Base-by-base conservation (phyloP, 2,888 invertebrate species). In the Chymomyza fuscimana region DNA sequence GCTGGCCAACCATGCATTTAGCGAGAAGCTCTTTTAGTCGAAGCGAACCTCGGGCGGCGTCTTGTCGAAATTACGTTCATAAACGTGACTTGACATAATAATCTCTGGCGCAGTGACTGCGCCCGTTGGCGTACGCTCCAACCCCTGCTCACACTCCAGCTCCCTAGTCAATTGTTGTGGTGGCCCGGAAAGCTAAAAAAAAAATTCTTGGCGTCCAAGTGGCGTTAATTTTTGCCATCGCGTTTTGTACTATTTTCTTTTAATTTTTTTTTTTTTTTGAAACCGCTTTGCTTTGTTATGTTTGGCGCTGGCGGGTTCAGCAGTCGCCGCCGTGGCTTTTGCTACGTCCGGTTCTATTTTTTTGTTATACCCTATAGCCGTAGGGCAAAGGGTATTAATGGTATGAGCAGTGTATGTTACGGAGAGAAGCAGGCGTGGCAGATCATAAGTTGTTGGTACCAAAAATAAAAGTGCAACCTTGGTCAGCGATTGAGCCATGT, bases 11-110 rank as follows among this genome's bases (percentile, higher is more conserved):
- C 59, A 65, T 65, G 65, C 65, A 65, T 58, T 58, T 59, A 46
- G 12, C 12, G 40, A 12, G 40, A 12, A 46, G 40, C 40, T 46
- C 40, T 46, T 46, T 12, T 46, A 46, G 12, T 46, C 40, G 40
- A 46, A 46, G 40, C 40, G 40, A 46, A 46, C 36, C 60, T 56
- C 58, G 22, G 46, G 15, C 9, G 32, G 51, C 32, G 60, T 32
- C 80, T 77, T 86, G 84, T 82, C 86, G 85, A 88, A 89, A 89
- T 87, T 88, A 87, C 85, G 86, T 87, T 87, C 87, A 89, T 87
- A 91, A 91, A 91, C 91, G 91, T 91, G 91, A 91, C 91, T 91
- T 90, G 89, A 91, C 91, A 91, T 91, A 91, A 90, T 89, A 91
- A 91, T 90, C 89, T 81, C 77, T 79, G 81, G 69, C 60, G 65